Percentiles rank a stretch among this genome's conserved stretches.
These are phyloP conservation scores for Apis florea DNA, from an alignment of 1,140 invertebrate species.

Conservation along the genomic window DNA sequence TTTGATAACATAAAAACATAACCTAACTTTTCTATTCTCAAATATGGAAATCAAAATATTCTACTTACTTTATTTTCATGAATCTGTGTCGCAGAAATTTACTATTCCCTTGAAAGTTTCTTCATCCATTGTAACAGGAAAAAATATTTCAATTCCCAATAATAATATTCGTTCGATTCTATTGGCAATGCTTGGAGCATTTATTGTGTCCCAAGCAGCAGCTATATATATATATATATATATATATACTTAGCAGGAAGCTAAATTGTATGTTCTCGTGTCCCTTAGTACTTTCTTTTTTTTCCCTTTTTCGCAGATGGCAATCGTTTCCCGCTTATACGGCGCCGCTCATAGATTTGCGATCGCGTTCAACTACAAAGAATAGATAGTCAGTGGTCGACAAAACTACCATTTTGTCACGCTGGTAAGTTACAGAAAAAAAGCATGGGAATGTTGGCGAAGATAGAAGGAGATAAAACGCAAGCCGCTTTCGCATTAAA, in stretches of 20 bases:
- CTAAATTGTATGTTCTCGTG: neutral
- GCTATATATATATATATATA: too few relatives aligned
- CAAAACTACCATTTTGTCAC: constrained; percentile 15
- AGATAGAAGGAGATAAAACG: constrained; percentile 10
- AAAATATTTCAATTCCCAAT: constrained; percentile 19
- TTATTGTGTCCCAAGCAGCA: neutral
- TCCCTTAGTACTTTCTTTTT: neutral
- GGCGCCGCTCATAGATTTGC: constrained; percentile 8
- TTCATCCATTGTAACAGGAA: neutral
- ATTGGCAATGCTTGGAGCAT: neutral
- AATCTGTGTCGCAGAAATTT: neutral
- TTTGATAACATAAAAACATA: neutral
- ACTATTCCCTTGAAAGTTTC: neutral
- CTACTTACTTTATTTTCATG: neutral
- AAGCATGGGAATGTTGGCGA: neutral
- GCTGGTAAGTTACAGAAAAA: neutral
- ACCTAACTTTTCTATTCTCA: neutral
- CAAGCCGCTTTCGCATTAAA: neutral
- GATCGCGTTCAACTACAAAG: constrained; percentile 5
- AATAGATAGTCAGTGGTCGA: neutral
- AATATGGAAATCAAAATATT: neutral
- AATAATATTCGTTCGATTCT: constrained; percentile 8
- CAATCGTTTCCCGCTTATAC: constrained; percentile 29
- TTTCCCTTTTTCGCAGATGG: neutral
- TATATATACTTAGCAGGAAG: neutral